Conservation (phyloP, 2,888 invertebrate genomes). For the Eristalis arbustorum region DNA sequence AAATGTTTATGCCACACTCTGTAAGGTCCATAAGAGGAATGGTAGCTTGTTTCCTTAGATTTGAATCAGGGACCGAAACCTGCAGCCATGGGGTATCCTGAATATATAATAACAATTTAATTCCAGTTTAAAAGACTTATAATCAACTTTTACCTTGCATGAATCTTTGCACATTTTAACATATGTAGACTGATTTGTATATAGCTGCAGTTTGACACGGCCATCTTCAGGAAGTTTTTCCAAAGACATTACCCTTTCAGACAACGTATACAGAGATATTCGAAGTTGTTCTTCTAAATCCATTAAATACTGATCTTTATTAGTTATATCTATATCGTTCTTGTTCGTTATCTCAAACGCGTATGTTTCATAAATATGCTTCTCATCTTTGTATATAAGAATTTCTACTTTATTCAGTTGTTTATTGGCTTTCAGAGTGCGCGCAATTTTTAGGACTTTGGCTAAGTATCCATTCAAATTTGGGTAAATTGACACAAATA, state of each 20-base stretch:
- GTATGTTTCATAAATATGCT: constrained; percentile 69
- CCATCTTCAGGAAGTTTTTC: constrained; percentile 73
- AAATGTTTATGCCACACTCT: constrained; percentile 74
- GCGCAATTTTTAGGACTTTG: constrained; percentile 74
- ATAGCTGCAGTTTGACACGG: constrained; percentile 75
- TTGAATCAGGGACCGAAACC: constrained; percentile 43
- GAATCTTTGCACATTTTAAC: neutral
- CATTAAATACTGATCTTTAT: constrained; percentile 75
- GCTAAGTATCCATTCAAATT: constrained; percentile 76
- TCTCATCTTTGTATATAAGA: constrained; percentile 73
- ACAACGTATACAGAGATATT: constrained; percentile 73
- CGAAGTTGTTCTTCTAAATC: constrained; percentile 77
- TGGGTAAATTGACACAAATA: constrained; percentile 77
- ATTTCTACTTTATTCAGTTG: constrained; percentile 75
- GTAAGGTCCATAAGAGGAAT: constrained; percentile 75
- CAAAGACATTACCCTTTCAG: constrained; percentile 75
- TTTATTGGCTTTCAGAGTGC: constrained; percentile 72
- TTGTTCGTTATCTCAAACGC: constrained; percentile 69
- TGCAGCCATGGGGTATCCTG: constrained; percentile 78
- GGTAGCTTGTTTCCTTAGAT: constrained; percentile 59
- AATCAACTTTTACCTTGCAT: neutral
- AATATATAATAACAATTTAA: constrained; percentile 23
- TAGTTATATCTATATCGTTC: constrained; percentile 17
- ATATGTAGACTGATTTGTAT: constrained; percentile 66
- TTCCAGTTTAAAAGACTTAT: neutral